Evolutionary conservation across 92 coral and sea anemone genomes (phyloP), one percentile per base, ranked within the genome.

Genomic region (Anthopleura xanthogrammica): DNA sequence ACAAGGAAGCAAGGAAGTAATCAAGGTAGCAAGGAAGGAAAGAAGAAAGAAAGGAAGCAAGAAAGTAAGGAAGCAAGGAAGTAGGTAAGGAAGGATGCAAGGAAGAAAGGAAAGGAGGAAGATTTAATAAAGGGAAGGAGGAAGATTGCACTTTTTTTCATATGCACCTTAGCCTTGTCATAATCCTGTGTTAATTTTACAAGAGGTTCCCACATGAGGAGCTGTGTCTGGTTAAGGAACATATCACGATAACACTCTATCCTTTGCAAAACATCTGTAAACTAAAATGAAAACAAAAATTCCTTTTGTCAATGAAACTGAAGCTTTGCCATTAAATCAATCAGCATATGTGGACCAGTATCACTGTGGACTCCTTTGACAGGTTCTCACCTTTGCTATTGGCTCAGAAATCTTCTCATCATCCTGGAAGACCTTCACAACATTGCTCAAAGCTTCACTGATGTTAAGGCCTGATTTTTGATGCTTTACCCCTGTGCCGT

Each of bases 231-330:
- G 77, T 90, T 94, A 12, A 97, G 90, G 16, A 97, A 87, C 99
- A 97, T 97, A 70, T 87, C 99, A 55, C 95, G 93, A 80, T 97
- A 97, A 83, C 99, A 97, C 81, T 97, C 99, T 60, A 97, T 95
- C 87, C 99, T 90, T 68, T 97, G 98, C 40, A 96, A 87, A 90
- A 94, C 93, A 81, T 96, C 98, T 83, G 98, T 83, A 88, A 96
- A 96, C 98, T 96, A 42, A 0, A 60, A 29, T 62, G 2, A 66
- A 52, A 14, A 62, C 23, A 52, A 77, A 13, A 46, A 16, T 22
- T 55, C 54, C 40, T 4, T 29, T 41, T 55, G 57, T 40, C 7
- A 74, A 71, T 43, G 57, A 76, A 77, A 19, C 42, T 5, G 14
- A 48, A 64, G 9, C 50, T 46, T 46, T 46, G 50, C 0, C 5